These are phyloP conservation scores for Gorsachius magnificus DNA, from an alignment of 2,797 vertebrate species.

Conservation along the genomic window DNA sequence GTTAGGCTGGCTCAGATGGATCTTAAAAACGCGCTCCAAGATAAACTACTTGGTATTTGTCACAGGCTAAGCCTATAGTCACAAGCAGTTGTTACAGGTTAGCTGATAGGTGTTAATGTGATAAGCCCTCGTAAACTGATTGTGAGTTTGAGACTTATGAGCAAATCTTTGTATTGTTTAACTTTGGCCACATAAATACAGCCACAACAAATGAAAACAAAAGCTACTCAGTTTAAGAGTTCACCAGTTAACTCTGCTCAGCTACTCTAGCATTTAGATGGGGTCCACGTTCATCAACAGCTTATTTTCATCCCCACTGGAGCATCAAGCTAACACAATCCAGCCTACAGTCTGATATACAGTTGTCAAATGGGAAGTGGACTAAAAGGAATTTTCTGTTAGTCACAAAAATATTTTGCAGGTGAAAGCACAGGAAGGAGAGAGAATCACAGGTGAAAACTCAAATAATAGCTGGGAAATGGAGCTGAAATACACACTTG, in stretches of 20 bases:
- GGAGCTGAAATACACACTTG: rapidly evolving
- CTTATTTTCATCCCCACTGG: neutral
- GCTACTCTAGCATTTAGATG: neutral
- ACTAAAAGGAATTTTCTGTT: neutral
- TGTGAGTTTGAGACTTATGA: neutral
- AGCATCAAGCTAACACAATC: neutral
- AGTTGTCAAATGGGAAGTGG: rapidly evolving
- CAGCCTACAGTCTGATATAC: neutral
- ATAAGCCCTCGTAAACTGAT: neutral
- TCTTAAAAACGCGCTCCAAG: neutral
- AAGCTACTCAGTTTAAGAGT: neutral
- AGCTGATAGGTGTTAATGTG: neutral
- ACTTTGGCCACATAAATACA: neutral
- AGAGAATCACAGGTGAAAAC: neutral
- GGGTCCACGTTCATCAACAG: neutral
- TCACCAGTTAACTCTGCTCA: neutral
- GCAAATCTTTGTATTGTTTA: neutral
- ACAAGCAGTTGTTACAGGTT: neutral
- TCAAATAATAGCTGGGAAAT: neutral
- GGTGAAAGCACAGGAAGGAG: neutral
- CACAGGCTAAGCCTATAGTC: neutral
- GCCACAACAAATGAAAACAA: neutral
- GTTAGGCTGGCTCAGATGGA: rapidly evolving
- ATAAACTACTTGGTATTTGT: neutral
- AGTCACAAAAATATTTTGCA: neutral